Conservation (phyloP, 2,113 vertebrate species). For the Polypterus senegalus region DNA sequence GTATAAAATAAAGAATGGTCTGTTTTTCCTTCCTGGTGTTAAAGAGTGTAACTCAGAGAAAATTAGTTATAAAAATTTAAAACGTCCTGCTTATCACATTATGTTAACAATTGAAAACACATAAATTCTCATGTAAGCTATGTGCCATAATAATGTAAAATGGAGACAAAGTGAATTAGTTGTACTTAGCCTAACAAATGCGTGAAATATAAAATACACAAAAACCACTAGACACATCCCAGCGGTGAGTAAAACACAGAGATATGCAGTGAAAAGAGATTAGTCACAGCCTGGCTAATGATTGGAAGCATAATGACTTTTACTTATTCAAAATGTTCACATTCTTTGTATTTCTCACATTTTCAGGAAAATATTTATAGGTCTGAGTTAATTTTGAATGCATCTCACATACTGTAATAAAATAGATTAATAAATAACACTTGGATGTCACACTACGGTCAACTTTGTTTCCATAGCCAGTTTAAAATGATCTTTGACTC, state of each 20-base stretch:
- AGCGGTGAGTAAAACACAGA: too few relatives aligned
- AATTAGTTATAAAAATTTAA: too few relatives aligned
- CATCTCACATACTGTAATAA: constrained; percentile 50
- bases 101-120: too few relatives aligned
- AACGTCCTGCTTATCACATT: too few relatives aligned
- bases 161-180: neutral
- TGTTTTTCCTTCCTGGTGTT: too few relatives aligned
- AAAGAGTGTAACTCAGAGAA: too few relatives aligned
- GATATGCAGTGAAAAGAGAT: neutral
- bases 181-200: neutral
- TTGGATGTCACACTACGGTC: constrained; percentile 20
- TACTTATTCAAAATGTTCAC: constrained; percentile 18
- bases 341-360: constrained; percentile 27
- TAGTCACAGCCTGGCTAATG: constrained; percentile 36
- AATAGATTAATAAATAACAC: constrained; percentile 56
- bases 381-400: constrained; percentile 35
- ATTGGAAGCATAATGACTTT: constrained; percentile 29
- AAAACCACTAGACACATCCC: too few relatives aligned
- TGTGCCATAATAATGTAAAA: neutral
- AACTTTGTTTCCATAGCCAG: constrained; percentile 35
- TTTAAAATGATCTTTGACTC: constrained; percentile 3
- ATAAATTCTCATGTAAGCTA: too few relatives aligned
- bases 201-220: too few relatives aligned
- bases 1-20: too few relatives aligned
- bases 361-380: constrained; percentile 13